Evolutionary conservation across 2,113 vertebrate species (phyloP).

Genomic region (Glaucomys volans): DNA sequence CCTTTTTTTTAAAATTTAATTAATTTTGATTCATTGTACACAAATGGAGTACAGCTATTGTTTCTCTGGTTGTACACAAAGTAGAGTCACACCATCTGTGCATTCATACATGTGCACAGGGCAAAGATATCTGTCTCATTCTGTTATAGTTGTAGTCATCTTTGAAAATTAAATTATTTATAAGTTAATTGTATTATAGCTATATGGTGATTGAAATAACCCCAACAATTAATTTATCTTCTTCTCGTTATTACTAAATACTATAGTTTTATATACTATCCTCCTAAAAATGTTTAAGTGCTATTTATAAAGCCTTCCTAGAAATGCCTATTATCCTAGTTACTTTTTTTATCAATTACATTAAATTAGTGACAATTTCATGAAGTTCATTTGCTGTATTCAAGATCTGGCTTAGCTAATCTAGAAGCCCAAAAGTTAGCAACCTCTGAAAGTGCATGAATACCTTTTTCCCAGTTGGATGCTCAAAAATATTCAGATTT

Average conservation of each 20-base stretch:
- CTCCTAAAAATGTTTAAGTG: not conserved
- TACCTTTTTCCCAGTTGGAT: slow-evolving; percentile 5
- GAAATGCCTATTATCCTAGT: not conserved
- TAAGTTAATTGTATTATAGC: not conserved
- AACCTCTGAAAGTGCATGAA: slow-evolving; percentile 22
- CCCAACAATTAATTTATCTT: not conserved
- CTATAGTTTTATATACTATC: not conserved
- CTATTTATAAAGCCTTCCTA: not conserved
- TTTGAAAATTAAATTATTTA: no score
- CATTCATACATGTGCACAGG: no score
- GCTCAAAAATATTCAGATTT: slow-evolving; percentile 44
- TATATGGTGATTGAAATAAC: slow-evolving; percentile 16
- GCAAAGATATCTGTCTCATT: no score
- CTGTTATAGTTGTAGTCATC: not conserved
- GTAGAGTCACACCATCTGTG: no score
- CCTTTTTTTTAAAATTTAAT: no score
- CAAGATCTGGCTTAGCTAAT: slow-evolving; percentile 41
- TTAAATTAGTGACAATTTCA: slow-evolving; percentile 24
- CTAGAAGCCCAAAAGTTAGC: not conserved
- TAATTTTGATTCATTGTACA: no score
- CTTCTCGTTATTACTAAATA: not conserved
- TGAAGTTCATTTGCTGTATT: slow-evolving; percentile 8
- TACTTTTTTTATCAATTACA: not conserved
- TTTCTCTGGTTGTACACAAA: no score
- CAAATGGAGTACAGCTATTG: no score